Percentiles rank a stretch among this genome's conserved stretches.
Evolutionary conservation across 2,888 invertebrate species (phyloP).

Genomic region (Molanna angustata): DNA sequence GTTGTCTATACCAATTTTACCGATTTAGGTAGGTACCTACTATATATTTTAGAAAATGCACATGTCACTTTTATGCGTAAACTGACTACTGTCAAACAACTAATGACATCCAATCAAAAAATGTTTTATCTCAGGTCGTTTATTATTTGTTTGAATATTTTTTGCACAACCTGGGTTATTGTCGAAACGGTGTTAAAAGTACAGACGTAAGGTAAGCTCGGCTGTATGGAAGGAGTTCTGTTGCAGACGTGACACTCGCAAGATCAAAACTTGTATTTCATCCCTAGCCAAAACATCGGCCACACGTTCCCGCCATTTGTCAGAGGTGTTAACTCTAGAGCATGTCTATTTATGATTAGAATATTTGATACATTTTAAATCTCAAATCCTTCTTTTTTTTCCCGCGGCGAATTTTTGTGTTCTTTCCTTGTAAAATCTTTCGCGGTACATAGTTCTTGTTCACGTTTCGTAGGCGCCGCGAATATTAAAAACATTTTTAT

Average conservation of each 20-base stretch:
- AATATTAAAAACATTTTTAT: no score
- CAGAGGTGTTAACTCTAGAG: conserved; percentile 13
- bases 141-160: background rate
- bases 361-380: conserved; percentile 15
- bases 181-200: conserved; percentile 6
- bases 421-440: no score
- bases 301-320: conserved; percentile 16
- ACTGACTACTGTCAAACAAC: no score
- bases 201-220: background rate
- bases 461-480: no score
- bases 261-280: conserved; percentile 5
- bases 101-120: no score
- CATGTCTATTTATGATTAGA: conserved; percentile 7
- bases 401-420: no score
- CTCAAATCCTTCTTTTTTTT: conserved; percentile 8
- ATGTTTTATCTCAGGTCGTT: no score
- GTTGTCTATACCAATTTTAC: no score
- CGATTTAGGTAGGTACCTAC: no score
- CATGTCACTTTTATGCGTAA: no score
- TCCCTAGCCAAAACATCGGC: background rate
- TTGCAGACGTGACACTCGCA: conserved; percentile 6
- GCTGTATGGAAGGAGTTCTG: background rate
- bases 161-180: background rate
- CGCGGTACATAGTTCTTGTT: no score
- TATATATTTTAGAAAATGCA: no score